These are phyloP conservation scores for Conus betulinus DNA, from an alignment of 1,140 invertebrate genomes.

Conservation along the genomic window DNA sequence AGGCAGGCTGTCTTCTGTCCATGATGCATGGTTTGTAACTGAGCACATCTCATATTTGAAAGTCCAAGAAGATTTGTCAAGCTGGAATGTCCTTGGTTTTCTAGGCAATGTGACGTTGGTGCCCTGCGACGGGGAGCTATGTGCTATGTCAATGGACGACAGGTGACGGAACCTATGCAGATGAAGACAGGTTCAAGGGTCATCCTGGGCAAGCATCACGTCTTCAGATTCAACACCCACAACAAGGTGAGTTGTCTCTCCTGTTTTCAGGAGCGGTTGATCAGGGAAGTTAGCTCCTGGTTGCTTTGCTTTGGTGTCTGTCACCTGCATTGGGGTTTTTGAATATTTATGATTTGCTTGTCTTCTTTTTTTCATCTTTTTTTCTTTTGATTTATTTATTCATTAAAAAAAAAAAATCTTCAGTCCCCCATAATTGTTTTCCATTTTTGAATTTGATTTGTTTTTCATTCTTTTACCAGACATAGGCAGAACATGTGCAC, in stretches of 20 bases:
- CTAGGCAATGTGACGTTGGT: constrained; percentile 90
- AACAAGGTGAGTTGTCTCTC: constrained; percentile 70
- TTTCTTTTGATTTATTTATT: not conserved
- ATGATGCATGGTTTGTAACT: no score
- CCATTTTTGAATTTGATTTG: no score
- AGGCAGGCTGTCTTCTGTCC: no score
- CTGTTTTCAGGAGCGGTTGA: not conserved
- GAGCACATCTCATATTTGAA: no score
- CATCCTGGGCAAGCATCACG: constrained; percentile 98
- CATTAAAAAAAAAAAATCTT: no score
- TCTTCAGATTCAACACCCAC: constrained; percentile 99
- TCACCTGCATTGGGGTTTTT: no score
- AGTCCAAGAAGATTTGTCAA: no score
- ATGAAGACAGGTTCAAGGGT: constrained; percentile 96
- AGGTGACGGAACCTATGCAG: constrained; percentile 88
- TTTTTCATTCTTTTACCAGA: no score
- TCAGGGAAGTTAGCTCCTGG: no score
- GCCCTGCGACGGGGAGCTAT: constrained; percentile 89
- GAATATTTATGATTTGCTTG: not conserved
- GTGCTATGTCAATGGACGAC: constrained; percentile 96
- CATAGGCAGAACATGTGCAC: no score
- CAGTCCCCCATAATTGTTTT: no score
- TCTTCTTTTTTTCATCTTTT: not conserved
- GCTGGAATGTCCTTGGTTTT: constrained; percentile 14
- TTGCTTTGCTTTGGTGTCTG: no score